Conservation (phyloP, 2,113 vertebrate genomes). For the Tetrao urogallus region DNA sequence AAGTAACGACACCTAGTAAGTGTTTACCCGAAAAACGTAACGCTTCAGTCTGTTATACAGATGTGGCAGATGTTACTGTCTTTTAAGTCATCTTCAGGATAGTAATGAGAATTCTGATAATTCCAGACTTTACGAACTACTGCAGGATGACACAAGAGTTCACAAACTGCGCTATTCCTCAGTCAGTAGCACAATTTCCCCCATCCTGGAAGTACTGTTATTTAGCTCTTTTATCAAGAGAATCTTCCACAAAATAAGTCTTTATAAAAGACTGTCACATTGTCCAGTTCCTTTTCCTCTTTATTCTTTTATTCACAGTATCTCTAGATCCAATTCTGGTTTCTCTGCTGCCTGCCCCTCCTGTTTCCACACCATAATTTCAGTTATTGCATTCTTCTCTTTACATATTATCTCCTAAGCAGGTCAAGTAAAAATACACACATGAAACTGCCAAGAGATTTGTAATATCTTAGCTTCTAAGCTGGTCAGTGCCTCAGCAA, state of each 20-base stretch:
- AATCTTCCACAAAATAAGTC: not conserved
- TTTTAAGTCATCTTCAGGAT: not conserved
- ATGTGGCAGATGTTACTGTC: not conserved
- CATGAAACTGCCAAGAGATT: not conserved
- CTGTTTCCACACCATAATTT: not conserved
- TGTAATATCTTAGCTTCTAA: not conserved
- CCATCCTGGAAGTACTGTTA: not conserved
- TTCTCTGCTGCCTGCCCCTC: not conserved
- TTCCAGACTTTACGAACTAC: not conserved
- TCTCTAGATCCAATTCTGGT: not conserved
- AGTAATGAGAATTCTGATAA: not conserved
- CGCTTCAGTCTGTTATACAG: not conserved
- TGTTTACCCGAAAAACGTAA: not conserved
- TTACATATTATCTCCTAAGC: not conserved
- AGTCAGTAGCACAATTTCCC: not conserved
- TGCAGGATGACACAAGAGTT: not conserved
- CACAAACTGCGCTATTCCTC: not conserved
- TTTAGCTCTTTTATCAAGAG: not conserved
- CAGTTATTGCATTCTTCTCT: not conserved
- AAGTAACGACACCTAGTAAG: not conserved
- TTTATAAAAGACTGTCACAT: not conserved
- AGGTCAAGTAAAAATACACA: not conserved
- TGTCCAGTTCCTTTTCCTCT: not conserved
- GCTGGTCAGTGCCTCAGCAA: not conserved
- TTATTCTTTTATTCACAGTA: not conserved